phyloP scores from a whole-genome alignment of 2,888 invertebrate genomes.

The Heteromyza rotundicornis region DNA sequence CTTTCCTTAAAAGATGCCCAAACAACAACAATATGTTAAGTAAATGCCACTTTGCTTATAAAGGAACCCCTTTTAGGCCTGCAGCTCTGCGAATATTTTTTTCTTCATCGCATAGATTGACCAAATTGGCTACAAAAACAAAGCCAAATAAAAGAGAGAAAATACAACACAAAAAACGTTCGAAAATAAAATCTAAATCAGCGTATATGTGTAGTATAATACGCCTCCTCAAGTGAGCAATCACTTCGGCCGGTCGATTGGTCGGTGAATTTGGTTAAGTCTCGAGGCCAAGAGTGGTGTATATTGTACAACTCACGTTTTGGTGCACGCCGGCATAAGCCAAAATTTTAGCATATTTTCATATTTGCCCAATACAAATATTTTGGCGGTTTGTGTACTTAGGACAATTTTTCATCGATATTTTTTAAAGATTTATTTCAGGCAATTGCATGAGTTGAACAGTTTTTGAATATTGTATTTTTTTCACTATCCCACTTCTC shows the following conservation, averaged over 20 bases:
- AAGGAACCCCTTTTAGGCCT: conserved; percentile 10
- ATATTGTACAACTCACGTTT: no score
- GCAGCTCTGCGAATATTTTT: no score
- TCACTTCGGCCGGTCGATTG: not conserved
- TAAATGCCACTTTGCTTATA: not conserved
- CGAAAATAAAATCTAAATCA: not conserved
- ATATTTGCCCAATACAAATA: not conserved
- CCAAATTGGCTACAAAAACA: conserved; percentile 7
- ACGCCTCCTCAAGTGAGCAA: not conserved
- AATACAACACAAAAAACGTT: not conserved
- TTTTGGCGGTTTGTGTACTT: not conserved
- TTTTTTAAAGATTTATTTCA: no score
- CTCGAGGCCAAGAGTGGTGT: no score
- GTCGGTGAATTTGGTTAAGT: no score
- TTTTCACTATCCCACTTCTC: no score
- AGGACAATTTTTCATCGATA: not conserved
- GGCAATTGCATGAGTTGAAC: no score
- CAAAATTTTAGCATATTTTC: conserved; percentile 1
- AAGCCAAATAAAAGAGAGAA: not conserved
- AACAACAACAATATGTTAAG: not conserved
- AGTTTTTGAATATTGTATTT: no score
- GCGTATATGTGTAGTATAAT: not conserved
- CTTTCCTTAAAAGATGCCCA: not conserved
- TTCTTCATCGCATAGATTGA: conserved; percentile 13
- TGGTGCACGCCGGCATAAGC: no score